Evolutionary conservation across 2,797 vertebrate species (phyloP).

Genomic region (Iguana delicatissima): DNA sequence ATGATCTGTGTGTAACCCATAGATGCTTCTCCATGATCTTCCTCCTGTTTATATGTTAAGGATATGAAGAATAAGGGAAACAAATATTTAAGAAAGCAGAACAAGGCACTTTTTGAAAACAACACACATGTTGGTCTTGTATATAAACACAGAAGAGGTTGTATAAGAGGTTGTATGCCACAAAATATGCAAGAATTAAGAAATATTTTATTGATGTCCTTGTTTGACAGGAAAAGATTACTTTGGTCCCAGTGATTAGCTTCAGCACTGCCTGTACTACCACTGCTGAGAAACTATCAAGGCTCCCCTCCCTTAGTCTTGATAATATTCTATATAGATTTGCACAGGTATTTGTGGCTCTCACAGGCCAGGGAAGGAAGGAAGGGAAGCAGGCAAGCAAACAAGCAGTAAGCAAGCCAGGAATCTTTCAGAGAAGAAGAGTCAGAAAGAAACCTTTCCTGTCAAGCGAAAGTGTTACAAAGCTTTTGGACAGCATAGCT

Average conservation of each 20-base stretch:
- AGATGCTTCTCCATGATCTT: constrained; percentile 9
- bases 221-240: constrained; percentile 16
- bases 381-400: not conserved
- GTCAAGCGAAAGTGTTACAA: not conserved
- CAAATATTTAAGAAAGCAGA: constrained; percentile 38
- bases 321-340: not conserved
- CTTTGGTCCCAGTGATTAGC: not conserved
- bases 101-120: constrained; percentile 27
- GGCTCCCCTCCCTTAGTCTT: not conserved
- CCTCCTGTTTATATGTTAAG: constrained; percentile 40
- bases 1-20: constrained; percentile 24
- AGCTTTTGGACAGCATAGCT: constrained; percentile 1
- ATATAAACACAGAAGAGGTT: rapidly evolving
- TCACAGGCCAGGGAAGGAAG: too few species aligned
- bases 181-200: not conserved
- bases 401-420: too few species aligned
- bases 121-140: constrained; percentile 13
- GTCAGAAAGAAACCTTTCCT: not conserved
- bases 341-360: not conserved
- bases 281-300: not conserved
- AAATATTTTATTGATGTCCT: not conserved
- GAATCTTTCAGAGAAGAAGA: not conserved
- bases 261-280: not conserved
- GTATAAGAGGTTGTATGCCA: not conserved
- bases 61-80: constrained; percentile 44